Conservation (phyloP, 2,797 vertebrate genomes). For the Bufotes viridis region DNA sequence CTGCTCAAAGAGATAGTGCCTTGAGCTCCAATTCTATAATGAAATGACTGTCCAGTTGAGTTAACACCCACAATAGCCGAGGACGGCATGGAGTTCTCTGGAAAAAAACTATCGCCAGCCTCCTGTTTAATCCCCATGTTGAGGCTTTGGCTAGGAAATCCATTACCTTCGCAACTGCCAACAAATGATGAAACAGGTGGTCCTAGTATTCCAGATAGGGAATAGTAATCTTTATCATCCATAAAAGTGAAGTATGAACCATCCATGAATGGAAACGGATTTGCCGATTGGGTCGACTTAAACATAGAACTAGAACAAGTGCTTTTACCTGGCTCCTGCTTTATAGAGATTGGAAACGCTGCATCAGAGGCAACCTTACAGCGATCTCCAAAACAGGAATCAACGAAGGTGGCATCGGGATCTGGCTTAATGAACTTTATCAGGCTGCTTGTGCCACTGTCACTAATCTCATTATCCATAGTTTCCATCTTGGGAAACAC, state of each 20-base stretch:
- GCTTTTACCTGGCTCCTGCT: conserved; percentile 90
- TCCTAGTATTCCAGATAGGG: conserved; percentile 97
- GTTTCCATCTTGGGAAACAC: conserved; percentile 93
- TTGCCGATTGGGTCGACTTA: conserved; percentile 83
- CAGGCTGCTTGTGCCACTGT: conserved; percentile 78
- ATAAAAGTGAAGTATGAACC: conserved; percentile 96
- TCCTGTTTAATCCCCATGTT: conserved; percentile 97
- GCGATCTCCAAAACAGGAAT: conserved; percentile 87
- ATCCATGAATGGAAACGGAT: conserved; percentile 91
- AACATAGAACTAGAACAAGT: conserved; percentile 88
- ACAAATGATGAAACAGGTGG: conserved; percentile 92
- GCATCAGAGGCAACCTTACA: conserved; percentile 79
- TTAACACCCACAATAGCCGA: conserved; percentile 98
- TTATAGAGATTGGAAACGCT: conserved; percentile 89
- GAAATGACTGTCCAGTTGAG: conserved; percentile 98
- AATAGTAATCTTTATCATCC: conserved; percentile 98
- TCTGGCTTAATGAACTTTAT: conserved; percentile 97
- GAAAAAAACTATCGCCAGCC: conserved; percentile 91
- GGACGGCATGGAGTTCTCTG: conserved; percentile 88
- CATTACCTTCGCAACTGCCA: conserved; percentile 86
- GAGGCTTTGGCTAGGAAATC: conserved; percentile 87
- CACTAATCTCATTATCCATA: conserved; percentile 85
- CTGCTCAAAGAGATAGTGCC: conserved; percentile 96
- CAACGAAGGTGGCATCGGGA: conserved; percentile 89
- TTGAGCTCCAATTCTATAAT: conserved; percentile 98